phyloP scores from a whole-genome alignment of 92 coral and sea anemone species.

The Muricea muricata region DNA sequence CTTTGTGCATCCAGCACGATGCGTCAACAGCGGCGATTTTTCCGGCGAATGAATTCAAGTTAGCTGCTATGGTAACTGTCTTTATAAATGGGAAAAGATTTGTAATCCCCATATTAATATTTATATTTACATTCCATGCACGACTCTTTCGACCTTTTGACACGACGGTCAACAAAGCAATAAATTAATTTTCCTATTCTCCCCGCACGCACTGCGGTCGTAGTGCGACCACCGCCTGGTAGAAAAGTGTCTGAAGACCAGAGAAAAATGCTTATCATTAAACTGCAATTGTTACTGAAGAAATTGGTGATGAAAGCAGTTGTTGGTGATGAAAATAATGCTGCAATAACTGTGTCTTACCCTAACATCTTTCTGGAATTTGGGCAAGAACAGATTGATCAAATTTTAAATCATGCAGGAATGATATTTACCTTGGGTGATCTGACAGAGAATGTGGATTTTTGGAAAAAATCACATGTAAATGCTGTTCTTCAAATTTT shows the following conservation, averaged over 20 bases:
- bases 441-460: conserved; percentile 44
- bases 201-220: too few species aligned
- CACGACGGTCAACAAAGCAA: background rate
- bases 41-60: too few species aligned
- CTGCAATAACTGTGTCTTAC: conserved; percentile 26
- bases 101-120: too few species aligned
- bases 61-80: too few species aligned
- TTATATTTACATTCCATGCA: too few species aligned
- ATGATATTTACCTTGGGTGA: conserved; percentile 41
- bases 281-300: conserved; percentile 30
- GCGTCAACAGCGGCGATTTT: too few species aligned
- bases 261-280: background rate
- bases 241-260: conserved; percentile 38
- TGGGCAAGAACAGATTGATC: conserved; percentile 49
- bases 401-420: conserved; percentile 43
- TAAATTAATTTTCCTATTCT: too few species aligned
- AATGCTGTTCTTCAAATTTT: conserved; percentile 8
- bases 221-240: too few species aligned
- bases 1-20: too few species aligned
- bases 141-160: too few species aligned
- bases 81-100: too few species aligned
- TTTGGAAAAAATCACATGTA: conserved; percentile 63
- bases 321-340: conserved; percentile 12
- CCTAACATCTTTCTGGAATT: conserved; percentile 46
- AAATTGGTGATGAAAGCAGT: conserved; percentile 22